Percentiles rank a stretch among this genome's conserved stretches.
phyloP scores from a whole-genome alignment of 2,888 invertebrate genomes.

The Galerucella calmariensis region DNA sequence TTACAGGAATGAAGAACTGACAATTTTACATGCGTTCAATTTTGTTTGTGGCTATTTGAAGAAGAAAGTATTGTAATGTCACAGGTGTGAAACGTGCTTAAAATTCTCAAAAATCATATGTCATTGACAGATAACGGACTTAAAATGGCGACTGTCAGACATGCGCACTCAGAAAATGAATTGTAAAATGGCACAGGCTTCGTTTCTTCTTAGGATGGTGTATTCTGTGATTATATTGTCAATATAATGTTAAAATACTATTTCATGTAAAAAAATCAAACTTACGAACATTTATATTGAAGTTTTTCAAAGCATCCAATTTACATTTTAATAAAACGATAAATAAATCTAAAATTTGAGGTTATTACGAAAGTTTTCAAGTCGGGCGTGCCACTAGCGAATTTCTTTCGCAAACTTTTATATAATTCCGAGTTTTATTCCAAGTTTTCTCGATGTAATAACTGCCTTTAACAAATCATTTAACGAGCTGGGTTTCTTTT shows the following conservation, averaged over 20 bases:
- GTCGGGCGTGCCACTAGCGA: background rate
- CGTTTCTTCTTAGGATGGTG: too few species aligned
- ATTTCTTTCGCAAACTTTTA: conserved; percentile 21
- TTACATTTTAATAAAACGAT: conserved; percentile 40
- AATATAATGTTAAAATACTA: background rate
- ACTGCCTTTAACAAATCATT: conserved; percentile 1
- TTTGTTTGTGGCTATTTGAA: too few species aligned
- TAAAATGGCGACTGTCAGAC: too few species aligned
- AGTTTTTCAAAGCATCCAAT: conserved; percentile 27
- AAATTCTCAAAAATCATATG: too few species aligned
- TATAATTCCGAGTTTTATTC: conserved; percentile 15
- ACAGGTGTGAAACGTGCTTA: too few species aligned
- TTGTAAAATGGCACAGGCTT: too few species aligned
- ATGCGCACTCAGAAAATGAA: too few species aligned
- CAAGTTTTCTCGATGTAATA: background rate
- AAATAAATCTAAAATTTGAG: conserved; percentile 35
- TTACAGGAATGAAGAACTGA: too few species aligned
- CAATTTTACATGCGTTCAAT: too few species aligned
- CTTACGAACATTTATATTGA: conserved; percentile 31
- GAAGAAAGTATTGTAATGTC: too few species aligned
- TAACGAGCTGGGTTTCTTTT: background rate
- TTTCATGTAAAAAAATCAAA: conserved; percentile 6
- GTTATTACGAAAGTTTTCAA: conserved; percentile 35
- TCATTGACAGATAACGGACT: too few species aligned
- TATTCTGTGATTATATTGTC: too few species aligned